Conservation (phyloP, 2,797 vertebrate genomes). For the Dicrostonyx torquatus region DNA sequence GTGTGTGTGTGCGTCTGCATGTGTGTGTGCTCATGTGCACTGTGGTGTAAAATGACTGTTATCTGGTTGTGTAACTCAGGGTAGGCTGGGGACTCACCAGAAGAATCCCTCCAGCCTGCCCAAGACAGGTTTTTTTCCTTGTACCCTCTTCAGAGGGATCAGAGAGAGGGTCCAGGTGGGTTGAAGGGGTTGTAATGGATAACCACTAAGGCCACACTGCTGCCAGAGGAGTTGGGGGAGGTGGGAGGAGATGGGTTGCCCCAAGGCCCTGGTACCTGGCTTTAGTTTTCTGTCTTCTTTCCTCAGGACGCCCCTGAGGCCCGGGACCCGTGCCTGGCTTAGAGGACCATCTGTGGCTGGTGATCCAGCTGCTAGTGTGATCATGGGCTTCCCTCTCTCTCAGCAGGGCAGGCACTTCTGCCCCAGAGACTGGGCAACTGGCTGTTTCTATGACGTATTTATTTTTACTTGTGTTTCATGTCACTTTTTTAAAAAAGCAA, state of each 20-base stretch:
- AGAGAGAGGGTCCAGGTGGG: constrained; percentile 65
- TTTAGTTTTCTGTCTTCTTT: constrained; percentile 78
- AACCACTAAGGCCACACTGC: constrained; percentile 78
- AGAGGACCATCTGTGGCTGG: constrained; percentile 83
- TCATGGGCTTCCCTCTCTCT: constrained; percentile 88
- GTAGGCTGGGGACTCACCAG: constrained; percentile 69
- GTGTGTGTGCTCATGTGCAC: constrained; percentile 24
- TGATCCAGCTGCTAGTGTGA: constrained; percentile 80
- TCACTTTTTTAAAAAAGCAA: constrained; percentile 88
- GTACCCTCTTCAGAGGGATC: constrained; percentile 62
- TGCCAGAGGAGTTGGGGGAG: constrained; percentile 54
- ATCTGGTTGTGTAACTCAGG: constrained; percentile 77
- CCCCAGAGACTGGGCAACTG: constrained; percentile 89
- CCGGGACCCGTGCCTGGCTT: constrained; percentile 85
- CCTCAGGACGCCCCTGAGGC: constrained; percentile 85
- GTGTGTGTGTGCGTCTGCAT: not conserved
- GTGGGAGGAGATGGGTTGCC: constrained; percentile 26
- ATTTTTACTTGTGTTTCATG: constrained; percentile 93
- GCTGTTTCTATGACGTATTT: constrained; percentile 92
- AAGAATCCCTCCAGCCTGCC: constrained; percentile 66
- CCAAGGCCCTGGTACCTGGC: constrained; percentile 75
- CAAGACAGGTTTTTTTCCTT: constrained; percentile 69
- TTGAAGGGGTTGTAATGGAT: constrained; percentile 73
- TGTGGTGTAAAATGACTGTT: constrained; percentile 73
- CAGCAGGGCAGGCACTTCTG: constrained; percentile 82